Conservation (phyloP, 2,888 invertebrate species). For the Metallyticus violacea region DNA sequence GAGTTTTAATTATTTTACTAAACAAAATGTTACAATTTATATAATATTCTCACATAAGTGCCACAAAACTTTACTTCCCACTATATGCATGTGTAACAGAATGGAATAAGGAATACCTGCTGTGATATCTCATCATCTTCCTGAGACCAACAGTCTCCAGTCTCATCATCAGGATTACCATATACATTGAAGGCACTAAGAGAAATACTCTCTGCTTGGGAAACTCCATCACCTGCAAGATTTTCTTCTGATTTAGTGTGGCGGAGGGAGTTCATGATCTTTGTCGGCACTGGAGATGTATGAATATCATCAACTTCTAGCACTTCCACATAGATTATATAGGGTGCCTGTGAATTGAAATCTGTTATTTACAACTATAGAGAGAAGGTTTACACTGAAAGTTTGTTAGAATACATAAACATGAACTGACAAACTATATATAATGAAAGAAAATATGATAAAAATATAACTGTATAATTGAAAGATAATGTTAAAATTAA, state of each 20-base stretch:
- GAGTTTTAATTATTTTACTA: no score
- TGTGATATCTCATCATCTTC: slow-evolving; percentile 92
- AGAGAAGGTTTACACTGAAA: background rate
- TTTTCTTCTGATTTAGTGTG: slow-evolving; percentile 96
- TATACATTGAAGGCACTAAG: slow-evolving; percentile 54
- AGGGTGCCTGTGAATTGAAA: slow-evolving; percentile 70
- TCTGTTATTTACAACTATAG: background rate
- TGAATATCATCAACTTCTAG: slow-evolving; percentile 81
- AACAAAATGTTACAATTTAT: no score
- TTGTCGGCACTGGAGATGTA: slow-evolving; percentile 84
- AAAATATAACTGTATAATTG: background rate
- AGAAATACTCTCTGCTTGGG: slow-evolving; percentile 45
- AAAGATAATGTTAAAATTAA: no score
- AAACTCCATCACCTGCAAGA: slow-evolving; percentile 50
- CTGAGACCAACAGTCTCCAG: slow-evolving; percentile 87
- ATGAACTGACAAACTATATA: background rate
- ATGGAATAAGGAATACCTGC: no score
- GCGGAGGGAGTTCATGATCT: slow-evolving; percentile 79
- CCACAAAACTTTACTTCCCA: no score
- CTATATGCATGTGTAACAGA: no score
- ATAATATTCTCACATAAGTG: no score
- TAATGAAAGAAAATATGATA: background rate
- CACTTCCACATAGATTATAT: slow-evolving; percentile 97
- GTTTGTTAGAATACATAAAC: background rate
- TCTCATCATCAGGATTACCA: slow-evolving; percentile 54